These are phyloP conservation scores for Actinia equina DNA, from an alignment of 64 coral and sea anemone genomes.

Conservation along the genomic window DNA sequence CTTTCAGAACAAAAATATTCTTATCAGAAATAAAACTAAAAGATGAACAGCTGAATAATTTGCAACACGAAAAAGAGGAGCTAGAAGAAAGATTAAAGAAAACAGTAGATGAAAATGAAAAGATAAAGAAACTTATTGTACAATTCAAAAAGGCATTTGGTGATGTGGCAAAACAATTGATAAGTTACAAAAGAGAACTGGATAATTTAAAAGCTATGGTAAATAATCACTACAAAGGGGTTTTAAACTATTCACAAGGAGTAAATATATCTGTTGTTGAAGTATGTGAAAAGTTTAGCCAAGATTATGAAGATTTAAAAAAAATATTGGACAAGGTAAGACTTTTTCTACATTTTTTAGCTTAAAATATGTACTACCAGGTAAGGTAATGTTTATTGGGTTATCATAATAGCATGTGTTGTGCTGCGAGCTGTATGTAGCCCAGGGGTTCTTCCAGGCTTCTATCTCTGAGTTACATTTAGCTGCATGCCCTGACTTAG, in stretches of 20 bases:
- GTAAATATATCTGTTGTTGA: conserved; percentile 23
- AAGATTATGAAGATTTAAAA: conserved; percentile 16
- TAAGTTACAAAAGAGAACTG: conserved; percentile 39
- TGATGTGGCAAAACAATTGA: conserved; percentile 22
- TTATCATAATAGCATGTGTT: too few relatives aligned
- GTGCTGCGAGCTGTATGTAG: too few relatives aligned
- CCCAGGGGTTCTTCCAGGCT: too few relatives aligned
- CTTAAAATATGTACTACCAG: too few relatives aligned
- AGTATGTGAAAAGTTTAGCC: conserved; percentile 36
- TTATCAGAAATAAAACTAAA: conserved; percentile 50
- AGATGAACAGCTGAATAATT: conserved; percentile 29
- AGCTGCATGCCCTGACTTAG: too few relatives aligned
- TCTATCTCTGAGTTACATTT: too few relatives aligned
- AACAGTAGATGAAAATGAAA: conserved; percentile 4
- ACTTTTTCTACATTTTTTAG: not conserved
- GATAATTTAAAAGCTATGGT: conserved; percentile 44
- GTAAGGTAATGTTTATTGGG: too few relatives aligned
- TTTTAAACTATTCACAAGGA: conserved; percentile 19
- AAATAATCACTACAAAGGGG: conserved; percentile 28
- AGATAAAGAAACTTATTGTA: conserved; percentile 5
- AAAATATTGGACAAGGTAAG: conserved; percentile 40
- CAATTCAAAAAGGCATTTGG: conserved; percentile 39
- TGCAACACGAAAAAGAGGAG: conserved; percentile 32
- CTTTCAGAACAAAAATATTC: conserved; percentile 53
- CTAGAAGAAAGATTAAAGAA: not conserved